A percentile compares a stretch with the other conserved stretches of the same genome.
phyloP scores from a whole-genome alignment of 1,140 invertebrate species.

The Eueides isabella region DNA sequence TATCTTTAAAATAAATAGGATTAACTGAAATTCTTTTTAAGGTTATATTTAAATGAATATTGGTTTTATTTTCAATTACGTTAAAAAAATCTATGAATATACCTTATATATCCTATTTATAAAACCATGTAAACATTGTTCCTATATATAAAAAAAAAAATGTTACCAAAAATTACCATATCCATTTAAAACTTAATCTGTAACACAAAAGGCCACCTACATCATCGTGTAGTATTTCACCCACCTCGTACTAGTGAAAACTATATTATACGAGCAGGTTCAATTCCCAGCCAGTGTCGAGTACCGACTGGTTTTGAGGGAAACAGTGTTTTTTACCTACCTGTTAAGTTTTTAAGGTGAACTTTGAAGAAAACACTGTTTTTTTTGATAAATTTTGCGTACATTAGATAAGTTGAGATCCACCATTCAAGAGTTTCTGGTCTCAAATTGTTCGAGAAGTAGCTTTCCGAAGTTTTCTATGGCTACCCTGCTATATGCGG shows the following conservation, averaged over 20 bases:
- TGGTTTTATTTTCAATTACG: too few species aligned
- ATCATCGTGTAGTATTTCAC: slow-evolving; percentile 66
- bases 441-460: too few species aligned
- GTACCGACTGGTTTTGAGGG: slow-evolving; percentile 62
- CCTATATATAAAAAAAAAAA: not conserved
- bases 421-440: too few species aligned
- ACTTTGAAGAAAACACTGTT: not conserved
- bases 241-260: slow-evolving; percentile 60
- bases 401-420: not conserved
- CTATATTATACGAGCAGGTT: slow-evolving; percentile 56
- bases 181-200: not conserved
- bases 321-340: slow-evolving; percentile 28
- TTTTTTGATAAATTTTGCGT: not conserved
- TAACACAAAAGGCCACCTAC: slow-evolving; percentile 59
- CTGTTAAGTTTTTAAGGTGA: slow-evolving; percentile 13
- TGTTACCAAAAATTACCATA: not conserved
- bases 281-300: slow-evolving; percentile 65
- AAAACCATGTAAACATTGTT: too few species aligned
- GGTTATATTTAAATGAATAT: too few species aligned
- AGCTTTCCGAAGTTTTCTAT: too few species aligned
- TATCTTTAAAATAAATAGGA: too few species aligned
- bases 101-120: too few species aligned
- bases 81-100: too few species aligned
- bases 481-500: too few species aligned
- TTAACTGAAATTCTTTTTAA: too few species aligned